Percentiles rank a stretch among this genome's conserved stretches.
Conservation (phyloP, 2,797 vertebrate genomes). For the Anabacerthia variegaticeps region DNA sequence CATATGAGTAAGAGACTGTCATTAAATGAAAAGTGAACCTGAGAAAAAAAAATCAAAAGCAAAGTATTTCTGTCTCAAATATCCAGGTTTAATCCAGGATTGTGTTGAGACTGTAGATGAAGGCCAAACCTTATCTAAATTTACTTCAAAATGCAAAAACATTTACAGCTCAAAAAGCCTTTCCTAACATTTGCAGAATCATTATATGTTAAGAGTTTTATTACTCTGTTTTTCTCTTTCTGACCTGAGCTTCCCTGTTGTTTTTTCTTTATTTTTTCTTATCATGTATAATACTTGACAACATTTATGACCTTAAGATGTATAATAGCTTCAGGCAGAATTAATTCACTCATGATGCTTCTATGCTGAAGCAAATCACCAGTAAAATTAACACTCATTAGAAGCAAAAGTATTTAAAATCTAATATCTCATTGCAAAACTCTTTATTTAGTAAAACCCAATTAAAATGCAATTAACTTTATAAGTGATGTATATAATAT, state of each 20-base stretch:
- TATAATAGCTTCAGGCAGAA: slow-evolving; percentile 10
- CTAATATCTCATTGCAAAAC: slow-evolving; percentile 32
- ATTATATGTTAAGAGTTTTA: neutral
- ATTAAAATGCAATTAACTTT: slow-evolving; percentile 63
- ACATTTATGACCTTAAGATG: neutral
- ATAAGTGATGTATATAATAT: slow-evolving; percentile 27
- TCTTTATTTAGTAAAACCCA: slow-evolving; percentile 19
- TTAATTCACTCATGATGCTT: slow-evolving; percentile 8
- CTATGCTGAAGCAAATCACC: slow-evolving; percentile 21
- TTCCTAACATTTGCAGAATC: neutral
- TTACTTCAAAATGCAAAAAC: neutral
- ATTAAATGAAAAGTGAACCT: neutral
- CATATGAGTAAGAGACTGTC: neutral
- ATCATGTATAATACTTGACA: neutral
- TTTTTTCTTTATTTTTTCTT: neutral
- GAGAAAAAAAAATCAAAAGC: neutral
- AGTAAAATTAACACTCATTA: slow-evolving; percentile 54
- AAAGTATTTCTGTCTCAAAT: neutral
- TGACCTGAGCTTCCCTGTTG: accelerated
- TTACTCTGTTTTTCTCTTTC: neutral
- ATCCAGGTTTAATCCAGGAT: neutral
- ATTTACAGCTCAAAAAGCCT: neutral
- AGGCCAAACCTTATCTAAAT: neutral
- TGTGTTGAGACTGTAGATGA: neutral
- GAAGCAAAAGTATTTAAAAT: slow-evolving; percentile 50